These are phyloP conservation scores for Calameuta filiformis DNA, from an alignment of 2,888 invertebrate species.

Conservation along the genomic window DNA sequence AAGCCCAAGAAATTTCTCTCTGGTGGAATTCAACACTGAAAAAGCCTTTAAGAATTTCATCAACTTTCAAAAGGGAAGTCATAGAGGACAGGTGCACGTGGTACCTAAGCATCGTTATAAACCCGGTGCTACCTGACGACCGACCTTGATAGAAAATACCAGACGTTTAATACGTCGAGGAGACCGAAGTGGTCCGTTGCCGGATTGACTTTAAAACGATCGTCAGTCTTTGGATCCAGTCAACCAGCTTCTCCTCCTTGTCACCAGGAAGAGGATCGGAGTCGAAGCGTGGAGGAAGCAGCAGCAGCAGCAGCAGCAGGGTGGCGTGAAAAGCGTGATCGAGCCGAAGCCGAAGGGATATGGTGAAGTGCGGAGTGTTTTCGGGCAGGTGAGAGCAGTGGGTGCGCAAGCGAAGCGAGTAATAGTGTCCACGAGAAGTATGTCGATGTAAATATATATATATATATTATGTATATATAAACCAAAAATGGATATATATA, in stretches of 20 bases:
- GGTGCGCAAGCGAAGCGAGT: constrained; percentile 20
- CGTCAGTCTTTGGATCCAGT: not conserved
- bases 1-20: not conserved
- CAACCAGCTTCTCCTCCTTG: not conserved
- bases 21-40: not conserved
- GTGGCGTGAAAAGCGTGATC: not conserved
- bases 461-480: not conserved
- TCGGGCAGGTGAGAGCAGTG: constrained; percentile 24
- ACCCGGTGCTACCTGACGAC: not conserved
- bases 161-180: not conserved
- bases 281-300: not conserved
- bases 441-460: not conserved
- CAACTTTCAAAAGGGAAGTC: not conserved
- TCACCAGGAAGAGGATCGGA: not conserved
- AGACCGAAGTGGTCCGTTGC: not conserved
- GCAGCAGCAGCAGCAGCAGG: not conserved
- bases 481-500: constrained; percentile 1
- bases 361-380: constrained; percentile 28
- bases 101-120: not conserved
- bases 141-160: not conserved
- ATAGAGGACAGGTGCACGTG: not conserved
- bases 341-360: constrained; percentile 20
- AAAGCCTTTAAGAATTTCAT: not conserved
- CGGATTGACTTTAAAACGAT: not conserved
- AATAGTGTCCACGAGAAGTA: constrained; percentile 16